Base-by-base conservation (phyloP, 2,113 vertebrate genomes). In the Myiozetetes cayanensis region DNA sequence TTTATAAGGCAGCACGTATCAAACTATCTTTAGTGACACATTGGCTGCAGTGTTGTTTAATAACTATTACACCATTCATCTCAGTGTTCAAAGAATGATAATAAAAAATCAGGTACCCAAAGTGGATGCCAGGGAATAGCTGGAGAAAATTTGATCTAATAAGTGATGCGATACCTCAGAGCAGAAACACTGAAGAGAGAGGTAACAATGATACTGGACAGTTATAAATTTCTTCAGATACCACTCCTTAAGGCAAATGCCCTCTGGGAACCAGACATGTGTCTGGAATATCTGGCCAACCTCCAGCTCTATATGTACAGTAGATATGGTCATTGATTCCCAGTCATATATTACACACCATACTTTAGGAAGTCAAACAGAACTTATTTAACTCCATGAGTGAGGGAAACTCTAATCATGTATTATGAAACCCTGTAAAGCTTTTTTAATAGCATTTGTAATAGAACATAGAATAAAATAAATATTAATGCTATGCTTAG, bases 311-410 rank as follows among this genome's bases (percentile, higher is more conserved):
- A 1, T 90, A 77, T 90, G 85, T 94, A 93, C 79, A 94, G 65
- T 86, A 93, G 90, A 86, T 92, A 90, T 4, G 65, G 47, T 35
- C 70, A 92, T 96, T 84, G 92, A 96, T 96, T 93, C 61, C n/a
- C 55, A 81, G 85, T 84, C 72, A 75, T 85, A 86, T 77, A 74
- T 94, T 90, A 77, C 44, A 88, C 43, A 90, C 27, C 20, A 24
- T 24, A 20, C 13, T 94, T 88, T 52, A 18, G 70, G 39, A 91
- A 84, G 14, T 28, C 8, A 25, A 90, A 70, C 18, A 84, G 65
- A 82, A 90, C 35, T 81, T 74, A 65, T 49, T 91, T 75, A 70
- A 66, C 52, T 66, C 56, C 1, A 6, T 3, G 1, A 2, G 33
- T 41, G 19, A 28, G 15, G 55, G 27, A 62, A 90, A 85, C 67